Conservation (phyloP, 1,140 invertebrate genomes). For the Heliothis subflexa region DNA sequence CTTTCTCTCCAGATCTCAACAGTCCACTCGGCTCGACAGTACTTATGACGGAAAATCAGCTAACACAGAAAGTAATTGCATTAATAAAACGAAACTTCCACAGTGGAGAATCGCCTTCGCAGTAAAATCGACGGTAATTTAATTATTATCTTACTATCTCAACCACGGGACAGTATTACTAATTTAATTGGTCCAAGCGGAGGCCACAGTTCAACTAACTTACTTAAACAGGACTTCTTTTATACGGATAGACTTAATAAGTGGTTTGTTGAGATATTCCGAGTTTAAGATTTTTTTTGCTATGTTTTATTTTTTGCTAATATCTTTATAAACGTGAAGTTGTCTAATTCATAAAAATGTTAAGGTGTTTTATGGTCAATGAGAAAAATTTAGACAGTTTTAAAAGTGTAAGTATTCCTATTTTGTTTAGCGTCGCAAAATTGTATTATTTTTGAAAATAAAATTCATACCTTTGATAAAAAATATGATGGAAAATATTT, state of each 20-base stretch:
- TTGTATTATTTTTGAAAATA: too few species aligned
- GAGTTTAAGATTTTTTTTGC: neutral
- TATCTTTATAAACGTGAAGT: too few species aligned
- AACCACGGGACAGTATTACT: conserved; percentile 38
- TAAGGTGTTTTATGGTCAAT: too few species aligned
- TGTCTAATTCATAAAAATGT: too few species aligned
- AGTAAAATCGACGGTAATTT: conserved; percentile 41
- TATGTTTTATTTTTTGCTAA: neutral
- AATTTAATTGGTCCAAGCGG: conserved; percentile 37
- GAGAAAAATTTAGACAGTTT: too few species aligned
- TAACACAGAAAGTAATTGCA: conserved; percentile 38
- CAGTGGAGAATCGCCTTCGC: conserved; percentile 23
- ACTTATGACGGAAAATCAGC: conserved; percentile 33
- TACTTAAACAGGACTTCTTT: conserved; percentile 44
- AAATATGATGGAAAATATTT: too few species aligned
- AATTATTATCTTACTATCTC: conserved; percentile 42
- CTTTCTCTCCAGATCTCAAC: neutral
- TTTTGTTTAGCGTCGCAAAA: too few species aligned
- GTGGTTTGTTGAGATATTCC: conserved; percentile 11
- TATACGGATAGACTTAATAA: conserved; percentile 31
- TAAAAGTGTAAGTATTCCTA: too few species aligned
- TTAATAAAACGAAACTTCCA: conserved; percentile 37
- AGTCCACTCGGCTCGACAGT: conserved; percentile 6
- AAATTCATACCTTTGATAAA: too few species aligned
- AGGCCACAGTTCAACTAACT: conserved; percentile 32